These are phyloP conservation scores for Crocodylus rhombifer DNA, from an alignment of 2,797 vertebrate species.

Conservation along the genomic window DNA sequence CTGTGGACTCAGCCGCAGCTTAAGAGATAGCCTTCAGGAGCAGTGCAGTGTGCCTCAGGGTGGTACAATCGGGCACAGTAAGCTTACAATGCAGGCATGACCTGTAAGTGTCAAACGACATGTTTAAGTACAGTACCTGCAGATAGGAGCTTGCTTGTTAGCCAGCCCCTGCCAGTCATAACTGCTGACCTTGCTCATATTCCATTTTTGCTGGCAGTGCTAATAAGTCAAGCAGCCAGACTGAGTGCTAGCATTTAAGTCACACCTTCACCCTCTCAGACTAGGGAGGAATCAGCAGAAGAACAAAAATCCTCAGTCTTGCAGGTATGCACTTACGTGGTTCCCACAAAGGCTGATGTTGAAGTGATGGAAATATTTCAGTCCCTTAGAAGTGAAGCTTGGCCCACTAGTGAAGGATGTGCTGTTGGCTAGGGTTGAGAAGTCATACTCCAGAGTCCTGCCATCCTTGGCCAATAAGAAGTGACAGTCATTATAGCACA, in stretches of 20 bases:
- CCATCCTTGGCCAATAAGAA: slow-evolving; percentile 65
- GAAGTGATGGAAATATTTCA: slow-evolving; percentile 91
- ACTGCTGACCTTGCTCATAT: background rate
- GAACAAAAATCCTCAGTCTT: background rate
- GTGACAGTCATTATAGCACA: slow-evolving; percentile 91
- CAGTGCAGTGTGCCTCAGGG: too few relatives aligned
- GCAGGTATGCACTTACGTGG: slow-evolving; percentile 82
- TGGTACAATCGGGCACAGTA: too few relatives aligned
- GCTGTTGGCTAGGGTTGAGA: slow-evolving; percentile 83
- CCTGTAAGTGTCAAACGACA: background rate
- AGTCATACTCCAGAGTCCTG: slow-evolving; percentile 84
- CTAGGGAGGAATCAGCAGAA: background rate
- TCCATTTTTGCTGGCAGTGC: background rate
- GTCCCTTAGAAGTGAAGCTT: slow-evolving; percentile 92
- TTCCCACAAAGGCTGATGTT: slow-evolving; percentile 90
- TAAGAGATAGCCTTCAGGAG: too few relatives aligned
- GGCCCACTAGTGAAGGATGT: slow-evolving; percentile 83
- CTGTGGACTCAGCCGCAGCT: too few relatives aligned
- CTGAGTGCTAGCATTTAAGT: background rate
- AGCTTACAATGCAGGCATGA: too few relatives aligned
- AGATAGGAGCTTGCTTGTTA: too few relatives aligned
- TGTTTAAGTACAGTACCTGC: too few relatives aligned
- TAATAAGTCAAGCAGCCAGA: background rate
- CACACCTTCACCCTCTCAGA: background rate
- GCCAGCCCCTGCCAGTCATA: too few relatives aligned